Evolutionary conservation across 2,888 invertebrate species (phyloP), one percentile per base, ranked within the genome.

Genomic region (Synergus japonicus): DNA sequence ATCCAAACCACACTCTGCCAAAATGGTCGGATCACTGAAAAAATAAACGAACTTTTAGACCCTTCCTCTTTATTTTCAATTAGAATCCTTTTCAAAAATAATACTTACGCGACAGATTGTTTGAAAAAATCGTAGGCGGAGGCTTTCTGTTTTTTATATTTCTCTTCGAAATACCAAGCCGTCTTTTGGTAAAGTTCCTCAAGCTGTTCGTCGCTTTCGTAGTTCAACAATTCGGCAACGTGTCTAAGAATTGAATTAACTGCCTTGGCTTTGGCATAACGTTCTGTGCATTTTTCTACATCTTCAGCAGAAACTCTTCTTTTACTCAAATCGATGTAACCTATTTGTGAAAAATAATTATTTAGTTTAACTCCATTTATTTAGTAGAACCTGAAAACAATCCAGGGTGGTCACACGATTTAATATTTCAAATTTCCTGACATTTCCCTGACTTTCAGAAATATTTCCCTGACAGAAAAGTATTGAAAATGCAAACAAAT

Each of bases 281-380:
- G 95, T 92, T 99, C 99, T 89, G 99, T 99, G 92, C 99, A 99
- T 92, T 98, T 98, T 88, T 98, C 97, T 80, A 99, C 97, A 93
- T 99, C 99, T 93, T 99, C 99, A 0, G 97, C 96, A 0, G 99
- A 99, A 1, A 99, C 99, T 93, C 99, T 95, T 92, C 99, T 95
- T 93, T 99, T 99, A 83, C 99, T 99, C 88, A 99, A 95, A 95
- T 99, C 99, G 92, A 99, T 99, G 92, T 99, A 99, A 90, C 97
- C 97, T 97, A 92, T 8, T 12, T 12, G 18, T 10, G 46, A 49
- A 22, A 29, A 15, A 69, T 18, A 43, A 43, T 10, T 92, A 90
- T 83, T 43, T 44, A 43, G 60, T 67, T 7, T 54, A 46, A 78
- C n/a, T 54, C 69, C 2, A 60, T 2, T 15, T 15, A 5, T 37